Evolutionary conservation across 2,797 vertebrate species (phyloP).

Genomic region (Etheostoma nigrum): DNA sequence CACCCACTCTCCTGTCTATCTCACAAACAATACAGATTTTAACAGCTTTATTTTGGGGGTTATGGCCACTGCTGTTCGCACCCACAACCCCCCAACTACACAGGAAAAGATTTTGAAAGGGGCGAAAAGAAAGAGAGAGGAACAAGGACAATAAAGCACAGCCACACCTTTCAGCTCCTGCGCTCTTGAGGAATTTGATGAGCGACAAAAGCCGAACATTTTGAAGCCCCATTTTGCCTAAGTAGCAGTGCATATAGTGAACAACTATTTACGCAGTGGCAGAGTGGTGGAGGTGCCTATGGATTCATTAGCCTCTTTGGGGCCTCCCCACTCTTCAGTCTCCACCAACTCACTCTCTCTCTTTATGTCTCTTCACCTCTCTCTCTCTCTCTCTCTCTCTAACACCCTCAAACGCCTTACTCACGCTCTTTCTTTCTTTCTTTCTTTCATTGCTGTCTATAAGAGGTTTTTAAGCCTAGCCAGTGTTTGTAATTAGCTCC

Average conservation of each 20-base stretch:
- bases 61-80: slow-evolving; percentile 42
- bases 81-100: slow-evolving; percentile 29
- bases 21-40: slow-evolving; percentile 21
- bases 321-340: slow-evolving; percentile 89
- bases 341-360: slow-evolving; percentile 78
- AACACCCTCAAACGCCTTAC: slow-evolving; percentile 81
- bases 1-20: not conserved
- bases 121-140: slow-evolving; percentile 67
- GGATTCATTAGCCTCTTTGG: slow-evolving; percentile 98
- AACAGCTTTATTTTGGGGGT: slow-evolving; percentile 53
- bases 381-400: slow-evolving; percentile 80
- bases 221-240: slow-evolving; percentile 93
- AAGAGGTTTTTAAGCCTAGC: slow-evolving; percentile 92
- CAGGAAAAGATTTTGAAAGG: slow-evolving; percentile 66
- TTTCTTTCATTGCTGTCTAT: slow-evolving; percentile 91
- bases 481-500: slow-evolving; percentile 98
- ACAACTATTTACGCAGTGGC: slow-evolving; percentile 88
- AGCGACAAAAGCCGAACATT: slow-evolving; percentile 94
- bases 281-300: slow-evolving; percentile 95
- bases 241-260: slow-evolving; percentile 93
- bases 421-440: slow-evolving; percentile 83
- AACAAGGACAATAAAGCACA: slow-evolving; percentile 72
- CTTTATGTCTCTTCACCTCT: slow-evolving; percentile 62
- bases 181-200: slow-evolving; percentile 96
- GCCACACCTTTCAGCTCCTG: slow-evolving; percentile 87